Conservation (phyloP, 2,113 vertebrate species). For the Chlorodrepanis virens region DNA sequence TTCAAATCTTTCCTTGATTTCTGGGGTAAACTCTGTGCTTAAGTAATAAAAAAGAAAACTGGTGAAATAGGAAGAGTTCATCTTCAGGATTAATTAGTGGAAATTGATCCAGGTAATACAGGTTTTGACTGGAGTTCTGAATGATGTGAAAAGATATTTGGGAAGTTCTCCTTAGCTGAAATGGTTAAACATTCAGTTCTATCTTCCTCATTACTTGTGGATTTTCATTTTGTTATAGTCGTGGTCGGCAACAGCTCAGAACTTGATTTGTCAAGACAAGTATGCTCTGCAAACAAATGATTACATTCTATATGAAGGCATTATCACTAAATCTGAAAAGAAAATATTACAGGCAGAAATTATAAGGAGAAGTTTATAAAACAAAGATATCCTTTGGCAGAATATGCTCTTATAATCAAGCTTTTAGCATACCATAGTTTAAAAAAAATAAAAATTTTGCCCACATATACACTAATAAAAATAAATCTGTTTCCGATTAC, state of each 20-base stretch:
- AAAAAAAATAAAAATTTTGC: conserved; percentile 82
- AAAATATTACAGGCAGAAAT: conserved; percentile 56
- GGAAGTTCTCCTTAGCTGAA: neutral
- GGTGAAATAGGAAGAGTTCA: neutral
- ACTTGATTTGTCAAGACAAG: conserved; percentile 69
- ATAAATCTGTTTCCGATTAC: conserved; percentile 99
- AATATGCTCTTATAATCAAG: conserved; percentile 53
- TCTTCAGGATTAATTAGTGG: neutral
- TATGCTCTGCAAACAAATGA: conserved; percentile 64
- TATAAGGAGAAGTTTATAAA: conserved; percentile 64
- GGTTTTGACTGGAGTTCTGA: neutral
- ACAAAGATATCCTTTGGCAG: conserved; percentile 58
- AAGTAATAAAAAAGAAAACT: neutral
- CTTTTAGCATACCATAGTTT: conserved; percentile 59
- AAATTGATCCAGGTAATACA: neutral
- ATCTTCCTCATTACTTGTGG: conserved; percentile 36
- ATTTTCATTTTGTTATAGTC: conserved; percentile 40
- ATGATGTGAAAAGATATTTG: neutral
- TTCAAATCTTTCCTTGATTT: neutral
- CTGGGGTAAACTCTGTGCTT: neutral
- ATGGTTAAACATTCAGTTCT: conserved; percentile 14
- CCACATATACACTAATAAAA: conserved; percentile 98
- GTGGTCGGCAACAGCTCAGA: conserved; percentile 22
- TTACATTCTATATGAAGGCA: conserved; percentile 62
- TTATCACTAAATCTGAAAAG: conserved; percentile 64